Evolutionary conservation across 2,113 vertebrate species (phyloP), one percentile per base, ranked within the genome.

Genomic region (Ciconia boyciana): DNA sequence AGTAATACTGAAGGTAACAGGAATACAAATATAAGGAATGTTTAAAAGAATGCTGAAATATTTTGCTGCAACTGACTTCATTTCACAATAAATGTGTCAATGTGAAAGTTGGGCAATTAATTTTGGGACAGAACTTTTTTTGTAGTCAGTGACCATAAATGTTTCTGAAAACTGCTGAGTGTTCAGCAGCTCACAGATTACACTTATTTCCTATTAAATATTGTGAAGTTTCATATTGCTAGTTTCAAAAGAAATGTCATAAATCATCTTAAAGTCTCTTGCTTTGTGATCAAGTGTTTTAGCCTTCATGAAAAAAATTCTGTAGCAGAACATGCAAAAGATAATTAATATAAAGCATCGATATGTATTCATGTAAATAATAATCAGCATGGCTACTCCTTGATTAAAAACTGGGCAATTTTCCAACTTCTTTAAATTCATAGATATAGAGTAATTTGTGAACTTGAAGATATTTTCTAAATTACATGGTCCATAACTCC

Each of bases 341-440:
- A 48, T 89, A 78, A 75, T 81, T 93, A 86, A 83, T 69, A 72
- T 41, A 71, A 83, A 72, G 6, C 64, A 82, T 52, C 15, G 6
- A 55, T 81, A 55, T 1, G 3, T 78, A 41, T 87, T 71, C n/a
- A 48, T 90, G 77, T 83, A 90, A 96, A 92, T 84, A 95, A 77
- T 58, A 92, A 75, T 75, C n/a, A 78, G 26, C n/a, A 26, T 76
- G 55, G 39, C 52, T 90, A 81, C 18, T 57, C 49, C 58, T 83
- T 92, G 51, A 93, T 95, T 94, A 84, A 93, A 90, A 90, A 34
- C 43, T 52, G n/a, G 64, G 62, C 20, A 64, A 66, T 92, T 60
- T 88, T 39, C 55, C 57, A 92, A 25, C 55, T 83, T 95, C 66
- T 90, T 6, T 2, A 36, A 92, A 88, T 89, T 60, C 43, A 39